Percentiles rank a stretch among this genome's conserved stretches.
phyloP scores from a whole-genome alignment of 2,797 vertebrate genomes.

The Triplophysa yarkandensis region DNA sequence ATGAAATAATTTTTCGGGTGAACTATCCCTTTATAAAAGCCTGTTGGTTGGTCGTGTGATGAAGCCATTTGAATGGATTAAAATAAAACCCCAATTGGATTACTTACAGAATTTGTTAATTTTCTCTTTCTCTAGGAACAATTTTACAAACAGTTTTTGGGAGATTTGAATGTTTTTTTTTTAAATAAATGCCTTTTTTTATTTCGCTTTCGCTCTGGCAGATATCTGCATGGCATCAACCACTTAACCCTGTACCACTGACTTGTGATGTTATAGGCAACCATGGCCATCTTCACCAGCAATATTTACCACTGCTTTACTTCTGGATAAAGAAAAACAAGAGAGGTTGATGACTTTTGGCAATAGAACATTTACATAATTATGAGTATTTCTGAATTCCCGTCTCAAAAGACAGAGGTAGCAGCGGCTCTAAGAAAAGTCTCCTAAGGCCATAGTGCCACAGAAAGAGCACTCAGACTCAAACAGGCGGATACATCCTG shows the following conservation, averaged over 20 bases:
- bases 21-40: too few relatives aligned
- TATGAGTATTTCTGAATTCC: slow-evolving; percentile 20
- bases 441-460: slow-evolving; percentile 34
- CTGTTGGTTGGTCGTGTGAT: too few relatives aligned
- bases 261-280: slow-evolving; percentile 4
- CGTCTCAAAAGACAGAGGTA: slow-evolving; percentile 8
- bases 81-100: too few relatives aligned
- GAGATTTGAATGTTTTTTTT: not conserved
- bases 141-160: not conserved
- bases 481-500: slow-evolving; percentile 34
- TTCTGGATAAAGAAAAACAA: slow-evolving; percentile 30
- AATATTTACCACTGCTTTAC: slow-evolving; percentile 3
- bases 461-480: slow-evolving; percentile 28
- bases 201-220: too few relatives aligned
- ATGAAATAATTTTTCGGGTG: too few relatives aligned
- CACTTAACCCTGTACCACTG: not conserved
- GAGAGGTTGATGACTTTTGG: slow-evolving; percentile 28
- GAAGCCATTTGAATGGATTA: too few relatives aligned
- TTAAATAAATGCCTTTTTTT: too few relatives aligned
- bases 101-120: too few relatives aligned
- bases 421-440: slow-evolving; percentile 9
- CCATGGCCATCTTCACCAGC: not conserved
- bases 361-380: slow-evolving; percentile 19
- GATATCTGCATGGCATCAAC: not conserved
- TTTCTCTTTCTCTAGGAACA: too few relatives aligned